Evolutionary conservation across 2,113 vertebrate species (phyloP).

Genomic region (Cacatua alba): DNA sequence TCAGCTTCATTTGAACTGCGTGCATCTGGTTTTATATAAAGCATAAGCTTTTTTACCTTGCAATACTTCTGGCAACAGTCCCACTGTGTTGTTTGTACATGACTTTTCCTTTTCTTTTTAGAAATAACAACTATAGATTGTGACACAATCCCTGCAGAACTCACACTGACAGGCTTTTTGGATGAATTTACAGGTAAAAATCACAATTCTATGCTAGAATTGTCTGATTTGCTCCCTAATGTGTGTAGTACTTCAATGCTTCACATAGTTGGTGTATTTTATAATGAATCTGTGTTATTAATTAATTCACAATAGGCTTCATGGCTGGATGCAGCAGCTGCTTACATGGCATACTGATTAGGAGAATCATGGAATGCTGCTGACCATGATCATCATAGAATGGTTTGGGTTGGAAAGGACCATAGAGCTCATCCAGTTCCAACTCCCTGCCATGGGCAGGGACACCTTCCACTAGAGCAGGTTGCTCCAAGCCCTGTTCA

Average conservation of each 20-base stretch:
- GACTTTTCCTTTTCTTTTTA: conserved; percentile 2
- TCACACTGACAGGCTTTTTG: not conserved
- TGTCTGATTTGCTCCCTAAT: not conserved
- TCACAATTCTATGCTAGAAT: not conserved
- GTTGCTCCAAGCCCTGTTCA: not conserved
- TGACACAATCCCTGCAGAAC: accelerated
- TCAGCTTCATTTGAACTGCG: not conserved
- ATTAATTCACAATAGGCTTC: not conserved
- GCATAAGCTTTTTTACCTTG: not conserved
- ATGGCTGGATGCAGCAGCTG: not conserved
- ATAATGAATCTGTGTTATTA: not conserved
- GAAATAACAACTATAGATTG: conserved; percentile 37
- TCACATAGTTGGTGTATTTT: not conserved
- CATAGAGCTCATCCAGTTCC: not conserved
- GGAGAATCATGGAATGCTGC: not conserved
- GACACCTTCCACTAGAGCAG: not conserved
- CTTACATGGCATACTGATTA: not conserved
- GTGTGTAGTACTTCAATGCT: not conserved
- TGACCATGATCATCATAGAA: not conserved
- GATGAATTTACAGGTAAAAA: conserved; percentile 58
- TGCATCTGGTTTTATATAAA: not conserved
- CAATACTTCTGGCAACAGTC: not conserved
- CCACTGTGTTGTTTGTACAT: not conserved
- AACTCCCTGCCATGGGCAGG: not conserved
- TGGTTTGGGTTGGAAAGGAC: not conserved